Percentiles rank a stretch among this genome's conserved stretches.
phyloP scores from a whole-genome alignment of 30 jellyfish, hydroid and myxozoan species.

The Pelagia noctiluca region DNA sequence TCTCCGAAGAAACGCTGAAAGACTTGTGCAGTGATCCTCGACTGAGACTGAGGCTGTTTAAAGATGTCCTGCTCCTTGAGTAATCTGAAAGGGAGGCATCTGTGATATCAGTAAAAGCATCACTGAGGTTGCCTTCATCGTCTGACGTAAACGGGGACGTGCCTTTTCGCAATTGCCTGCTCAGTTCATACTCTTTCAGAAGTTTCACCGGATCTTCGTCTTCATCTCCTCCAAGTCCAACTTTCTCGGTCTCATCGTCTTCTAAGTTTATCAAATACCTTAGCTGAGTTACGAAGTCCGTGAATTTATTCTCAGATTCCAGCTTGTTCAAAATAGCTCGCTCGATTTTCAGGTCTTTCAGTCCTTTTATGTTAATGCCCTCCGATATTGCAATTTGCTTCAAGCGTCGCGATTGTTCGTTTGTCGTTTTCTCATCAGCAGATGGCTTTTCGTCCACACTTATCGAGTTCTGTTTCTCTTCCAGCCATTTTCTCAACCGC shows the following conservation, averaged over 20 bases:
- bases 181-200: constrained; percentile 49
- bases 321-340: not conserved
- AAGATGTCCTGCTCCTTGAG: constrained; percentile 47
- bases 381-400: constrained; percentile 45
- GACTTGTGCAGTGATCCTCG: constrained; percentile 54
- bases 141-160: constrained; percentile 67
- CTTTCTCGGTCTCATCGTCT: constrained; percentile 53
- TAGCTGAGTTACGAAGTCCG: constrained; percentile 59
- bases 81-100: constrained; percentile 75
- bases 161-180: constrained; percentile 53
- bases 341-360: constrained; percentile 1
- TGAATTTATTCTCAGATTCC: not conserved
- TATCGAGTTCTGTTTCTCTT: constrained; percentile 54
- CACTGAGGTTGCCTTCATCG: constrained; percentile 81
- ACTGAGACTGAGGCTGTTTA: constrained; percentile 57
- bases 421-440: constrained; percentile 28
- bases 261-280: constrained; percentile 64
- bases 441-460: constrained; percentile 16
- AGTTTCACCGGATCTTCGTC: constrained; percentile 53
- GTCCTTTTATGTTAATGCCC: constrained; percentile 36
- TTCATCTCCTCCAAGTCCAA: constrained; percentile 7
- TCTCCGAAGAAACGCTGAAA: constrained; percentile 14
- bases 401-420: constrained; percentile 52
- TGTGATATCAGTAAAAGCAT: constrained; percentile 79
- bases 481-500: constrained; percentile 71